Evolutionary conservation across 2,113 vertebrate genomes (phyloP).

Genomic region (Willisornis vidua): DNA sequence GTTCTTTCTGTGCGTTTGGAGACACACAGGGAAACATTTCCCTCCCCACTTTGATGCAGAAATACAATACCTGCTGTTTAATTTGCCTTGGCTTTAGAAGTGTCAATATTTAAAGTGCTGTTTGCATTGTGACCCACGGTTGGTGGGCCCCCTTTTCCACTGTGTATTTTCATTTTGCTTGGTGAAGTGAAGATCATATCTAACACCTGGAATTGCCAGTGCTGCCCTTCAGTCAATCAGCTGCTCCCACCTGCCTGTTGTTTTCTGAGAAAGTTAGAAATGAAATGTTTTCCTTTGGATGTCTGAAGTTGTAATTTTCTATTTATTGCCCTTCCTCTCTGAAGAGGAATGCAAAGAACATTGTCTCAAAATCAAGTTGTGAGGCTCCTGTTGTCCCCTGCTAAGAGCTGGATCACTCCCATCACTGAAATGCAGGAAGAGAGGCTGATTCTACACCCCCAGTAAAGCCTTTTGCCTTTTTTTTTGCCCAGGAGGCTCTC

Average conservation of each 20-base stretch:
- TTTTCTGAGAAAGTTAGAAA: not conserved
- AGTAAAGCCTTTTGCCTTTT: not conserved
- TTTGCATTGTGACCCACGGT: not conserved
- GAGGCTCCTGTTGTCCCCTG: not conserved
- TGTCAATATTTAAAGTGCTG: not conserved
- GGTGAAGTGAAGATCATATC: not conserved
- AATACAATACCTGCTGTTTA: not conserved
- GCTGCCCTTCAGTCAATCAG: not conserved
- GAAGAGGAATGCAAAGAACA: not conserved
- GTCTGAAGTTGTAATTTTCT: not conserved
- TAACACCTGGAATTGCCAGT: not conserved
- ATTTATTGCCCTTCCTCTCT: not conserved
- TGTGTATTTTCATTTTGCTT: not conserved
- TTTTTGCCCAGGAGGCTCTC: not conserved
- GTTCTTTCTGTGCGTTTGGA: not conserved
- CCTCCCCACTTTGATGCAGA: not conserved
- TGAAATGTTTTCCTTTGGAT: not conserved
- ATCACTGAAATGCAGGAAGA: not conserved
- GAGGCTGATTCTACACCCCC: not conserved
- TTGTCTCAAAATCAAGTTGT: not conserved
- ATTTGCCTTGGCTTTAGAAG: not conserved
- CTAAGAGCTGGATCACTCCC: not conserved
- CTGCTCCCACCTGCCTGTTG: not conserved
- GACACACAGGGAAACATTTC: not conserved
- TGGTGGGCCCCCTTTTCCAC: not conserved